These are phyloP conservation scores for Drosophila stalkeri DNA, from an alignment of 2,888 invertebrate genomes.

Conservation along the genomic window DNA sequence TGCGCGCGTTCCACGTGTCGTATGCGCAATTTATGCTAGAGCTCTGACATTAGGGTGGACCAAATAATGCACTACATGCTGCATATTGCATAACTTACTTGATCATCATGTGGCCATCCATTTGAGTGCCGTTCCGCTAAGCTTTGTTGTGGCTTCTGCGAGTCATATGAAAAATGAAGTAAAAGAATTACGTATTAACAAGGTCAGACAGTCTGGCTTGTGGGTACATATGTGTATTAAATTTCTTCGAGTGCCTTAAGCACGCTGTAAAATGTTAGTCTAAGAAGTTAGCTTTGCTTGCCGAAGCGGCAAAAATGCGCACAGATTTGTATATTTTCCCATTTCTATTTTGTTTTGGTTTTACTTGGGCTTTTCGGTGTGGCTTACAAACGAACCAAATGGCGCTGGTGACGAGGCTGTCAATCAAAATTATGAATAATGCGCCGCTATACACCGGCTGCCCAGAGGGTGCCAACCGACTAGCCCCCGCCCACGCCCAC, in stretches of 20 bases:
- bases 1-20: constrained; percentile 33
- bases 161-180: constrained; percentile 25
- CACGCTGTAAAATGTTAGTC: constrained; percentile 47
- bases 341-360: constrained; percentile 18
- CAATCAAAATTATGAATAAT: constrained; percentile 80
- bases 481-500: background rate
- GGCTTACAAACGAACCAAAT: constrained; percentile 30
- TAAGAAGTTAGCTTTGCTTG: constrained; percentile 1
- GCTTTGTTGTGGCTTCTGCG: constrained; percentile 57
- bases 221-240: constrained; percentile 46
- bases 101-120: constrained; percentile 35
- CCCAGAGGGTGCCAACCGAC: constrained; percentile 22
- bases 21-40: constrained; percentile 40
- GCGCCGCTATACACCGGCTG: constrained; percentile 17
- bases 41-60: constrained; percentile 26
- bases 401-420: constrained; percentile 51
- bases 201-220: constrained; percentile 60
- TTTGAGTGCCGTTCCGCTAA: constrained; percentile 28
- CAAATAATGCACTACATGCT: background rate
- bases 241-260: constrained; percentile 44
- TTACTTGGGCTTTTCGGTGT: constrained; percentile 16
- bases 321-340: constrained; percentile 40
- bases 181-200: constrained; percentile 31
- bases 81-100: constrained; percentile 51
- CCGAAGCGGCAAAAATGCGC: constrained; percentile 77